Evolutionary conservation across 2,797 vertebrate genomes (phyloP).

Genomic region (Onychomys arenicola): DNA sequence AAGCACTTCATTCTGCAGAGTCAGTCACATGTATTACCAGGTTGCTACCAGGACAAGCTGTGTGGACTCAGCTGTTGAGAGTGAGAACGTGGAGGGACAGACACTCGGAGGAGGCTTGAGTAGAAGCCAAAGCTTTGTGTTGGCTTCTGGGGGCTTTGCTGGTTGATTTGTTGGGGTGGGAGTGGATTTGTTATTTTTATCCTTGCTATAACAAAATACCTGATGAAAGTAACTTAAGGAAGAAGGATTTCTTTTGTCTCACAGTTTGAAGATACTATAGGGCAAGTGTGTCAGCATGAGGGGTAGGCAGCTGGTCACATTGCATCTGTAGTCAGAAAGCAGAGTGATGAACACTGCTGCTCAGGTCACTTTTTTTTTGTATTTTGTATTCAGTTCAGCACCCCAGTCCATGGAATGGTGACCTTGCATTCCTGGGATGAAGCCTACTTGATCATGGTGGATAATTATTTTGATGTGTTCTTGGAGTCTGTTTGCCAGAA

Average conservation of each 20-base stretch:
- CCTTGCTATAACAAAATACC: not conserved
- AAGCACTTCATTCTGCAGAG: constrained; percentile 27
- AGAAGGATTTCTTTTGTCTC: not conserved
- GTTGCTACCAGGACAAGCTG: not conserved
- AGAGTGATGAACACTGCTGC: not conserved
- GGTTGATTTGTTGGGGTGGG: not conserved
- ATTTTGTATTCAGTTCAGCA: not conserved
- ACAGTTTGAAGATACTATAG: not conserved
- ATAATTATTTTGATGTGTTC: no score
- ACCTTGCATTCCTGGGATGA: no score
- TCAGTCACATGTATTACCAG: not conserved
- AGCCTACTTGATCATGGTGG: no score
- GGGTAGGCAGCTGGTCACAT: not conserved
- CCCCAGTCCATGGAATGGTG: not conserved
- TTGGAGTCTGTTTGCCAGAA: no score
- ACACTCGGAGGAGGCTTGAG: not conserved
- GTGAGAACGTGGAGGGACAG: not conserved
- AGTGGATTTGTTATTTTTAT: not conserved
- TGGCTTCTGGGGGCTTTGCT: not conserved
- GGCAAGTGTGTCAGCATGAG: not conserved
- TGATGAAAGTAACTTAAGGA: not conserved
- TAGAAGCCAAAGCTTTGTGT: not conserved
- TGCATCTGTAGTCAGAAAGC: not conserved
- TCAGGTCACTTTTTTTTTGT: not conserved
- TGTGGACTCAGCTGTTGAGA: not conserved